Percentiles rank a stretch among this genome's conserved stretches.
phyloP scores from a whole-genome alignment of 2,888 invertebrate species.

The Tipula vernalis region DNA sequence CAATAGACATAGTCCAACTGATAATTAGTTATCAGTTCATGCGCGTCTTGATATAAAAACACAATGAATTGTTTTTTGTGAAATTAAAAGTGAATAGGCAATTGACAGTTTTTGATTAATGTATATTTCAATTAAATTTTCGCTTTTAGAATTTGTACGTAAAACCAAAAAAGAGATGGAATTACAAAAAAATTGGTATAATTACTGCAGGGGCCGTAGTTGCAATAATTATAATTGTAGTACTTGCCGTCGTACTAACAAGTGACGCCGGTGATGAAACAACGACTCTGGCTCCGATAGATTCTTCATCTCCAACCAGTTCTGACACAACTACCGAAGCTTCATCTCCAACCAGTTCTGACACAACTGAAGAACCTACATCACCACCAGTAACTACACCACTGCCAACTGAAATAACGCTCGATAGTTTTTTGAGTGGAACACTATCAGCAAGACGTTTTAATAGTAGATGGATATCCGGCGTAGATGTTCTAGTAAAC shows the following conservation, averaged over 20 bases:
- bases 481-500: slow-evolving; percentile 49
- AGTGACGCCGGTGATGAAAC: neutral
- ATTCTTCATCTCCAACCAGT: neutral
- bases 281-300: neutral
- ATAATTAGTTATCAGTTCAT: neutral
- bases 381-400: neutral
- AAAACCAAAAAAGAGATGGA: neutral
- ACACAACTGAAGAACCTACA: neutral
- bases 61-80: neutral
- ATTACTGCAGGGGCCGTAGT: neutral
- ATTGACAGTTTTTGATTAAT: neutral
- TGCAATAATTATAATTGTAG: neutral
- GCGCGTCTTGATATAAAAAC: neutral
- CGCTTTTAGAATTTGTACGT: neutral
- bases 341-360: slow-evolving; percentile 14
- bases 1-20: neutral
- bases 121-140: neutral
- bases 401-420: slow-evolving; percentile 31
- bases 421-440: slow-evolving; percentile 61
- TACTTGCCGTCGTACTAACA: slow-evolving; percentile 38
- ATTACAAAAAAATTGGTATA: neutral
- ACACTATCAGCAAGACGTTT: slow-evolving; percentile 52
- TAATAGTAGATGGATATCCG: slow-evolving; percentile 72
- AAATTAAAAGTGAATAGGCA: neutral
- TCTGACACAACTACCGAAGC: neutral